Conservation (phyloP, 2,797 vertebrate species). For the Silurus lanzhouensis region DNA sequence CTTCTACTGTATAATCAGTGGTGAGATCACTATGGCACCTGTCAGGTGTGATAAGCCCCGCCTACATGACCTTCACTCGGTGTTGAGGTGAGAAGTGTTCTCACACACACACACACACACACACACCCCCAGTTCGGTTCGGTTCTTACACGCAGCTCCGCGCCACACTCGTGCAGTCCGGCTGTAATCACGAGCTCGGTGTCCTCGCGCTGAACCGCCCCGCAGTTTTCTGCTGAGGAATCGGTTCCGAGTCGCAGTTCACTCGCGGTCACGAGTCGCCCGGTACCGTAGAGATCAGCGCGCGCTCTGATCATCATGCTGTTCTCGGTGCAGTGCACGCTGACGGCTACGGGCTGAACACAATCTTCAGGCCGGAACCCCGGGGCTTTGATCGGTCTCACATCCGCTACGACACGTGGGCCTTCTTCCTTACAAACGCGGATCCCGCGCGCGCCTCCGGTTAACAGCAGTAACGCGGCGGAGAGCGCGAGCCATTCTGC, state of each 20-base stretch:
- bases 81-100: not conserved
- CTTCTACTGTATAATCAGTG: too few relatives aligned
- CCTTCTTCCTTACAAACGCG: not conserved
- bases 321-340: constrained; percentile 41
- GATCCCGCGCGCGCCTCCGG: not conserved
- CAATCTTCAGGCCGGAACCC: not conserved
- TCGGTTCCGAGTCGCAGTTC: constrained; percentile 36
- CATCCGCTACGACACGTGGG: not conserved
- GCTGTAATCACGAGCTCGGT: constrained; percentile 36
- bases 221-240: constrained; percentile 3
- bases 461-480: not conserved
- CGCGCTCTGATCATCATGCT: constrained; percentile 39
- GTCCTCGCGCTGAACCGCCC: not conserved
- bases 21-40: not conserved
- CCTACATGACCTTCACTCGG: not conserved
- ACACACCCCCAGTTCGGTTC: not conserved
- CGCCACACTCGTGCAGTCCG: constrained; percentile 43
- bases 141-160: constrained; percentile 21
- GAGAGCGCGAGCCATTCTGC: not conserved
- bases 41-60: not conserved
- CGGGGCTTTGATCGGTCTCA: not conserved
- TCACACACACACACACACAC: too few relatives aligned
- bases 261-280: constrained; percentile 8
- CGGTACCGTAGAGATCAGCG: constrained; percentile 27
- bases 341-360: not conserved